phyloP scores from a whole-genome alignment of 2,888 invertebrate species.

The Noctua comes region DNA sequence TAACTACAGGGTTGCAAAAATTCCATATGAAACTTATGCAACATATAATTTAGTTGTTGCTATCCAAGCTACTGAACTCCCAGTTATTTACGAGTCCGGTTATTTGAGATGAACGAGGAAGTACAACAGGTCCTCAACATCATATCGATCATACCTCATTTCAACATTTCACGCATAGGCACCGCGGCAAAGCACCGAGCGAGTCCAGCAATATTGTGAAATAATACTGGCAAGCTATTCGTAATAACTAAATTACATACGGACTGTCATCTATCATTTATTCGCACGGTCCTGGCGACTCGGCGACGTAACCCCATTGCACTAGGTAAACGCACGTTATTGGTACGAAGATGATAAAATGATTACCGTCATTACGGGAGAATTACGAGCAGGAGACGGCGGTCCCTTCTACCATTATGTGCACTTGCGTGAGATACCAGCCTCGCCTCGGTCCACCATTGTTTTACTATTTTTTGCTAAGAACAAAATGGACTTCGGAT shows the following conservation, averaged over 20 bases:
- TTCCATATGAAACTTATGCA: not conserved
- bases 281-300: conserved; percentile 77
- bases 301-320: conserved; percentile 69
- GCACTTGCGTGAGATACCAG: conserved; percentile 81
- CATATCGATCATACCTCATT: conserved; percentile 39
- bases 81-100: too few relatives aligned
- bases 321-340: conserved; percentile 80
- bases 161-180: conserved; percentile 54
- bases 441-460: conserved; percentile 63
- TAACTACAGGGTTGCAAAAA: not conserved
- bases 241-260: conserved; percentile 77
- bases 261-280: conserved; percentile 76
- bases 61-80: not conserved
- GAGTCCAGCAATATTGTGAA: conserved; percentile 51
- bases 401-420: conserved; percentile 75
- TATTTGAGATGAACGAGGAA: conserved; percentile 49
- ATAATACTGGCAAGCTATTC: conserved; percentile 60
- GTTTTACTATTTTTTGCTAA: conserved; percentile 66
- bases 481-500: conserved; percentile 53
- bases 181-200: conserved; percentile 33
- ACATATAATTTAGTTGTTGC: too few relatives aligned
- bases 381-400: conserved; percentile 81
- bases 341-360: conserved; percentile 88
- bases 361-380: conserved; percentile 87
- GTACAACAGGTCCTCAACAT: conserved; percentile 22